Evolutionary conservation across 2,113 vertebrate genomes (phyloP).

Genomic region (Sinosuthora webbiana): DNA sequence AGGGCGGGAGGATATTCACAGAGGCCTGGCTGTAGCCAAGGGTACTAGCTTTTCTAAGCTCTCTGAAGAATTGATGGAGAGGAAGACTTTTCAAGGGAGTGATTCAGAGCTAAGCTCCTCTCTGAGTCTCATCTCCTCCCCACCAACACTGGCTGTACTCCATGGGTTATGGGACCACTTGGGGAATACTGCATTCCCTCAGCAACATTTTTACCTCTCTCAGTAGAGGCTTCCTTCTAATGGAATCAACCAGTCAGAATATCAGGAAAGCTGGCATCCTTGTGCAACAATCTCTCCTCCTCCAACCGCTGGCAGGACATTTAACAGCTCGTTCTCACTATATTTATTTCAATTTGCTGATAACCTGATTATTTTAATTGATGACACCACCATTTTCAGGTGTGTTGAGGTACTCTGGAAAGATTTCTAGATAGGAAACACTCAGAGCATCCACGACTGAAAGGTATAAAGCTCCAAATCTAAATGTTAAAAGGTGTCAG

Average conservation of each 20-base stretch:
- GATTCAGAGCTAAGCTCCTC: neutral
- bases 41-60: neutral
- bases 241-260: neutral
- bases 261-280: neutral
- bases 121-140: neutral
- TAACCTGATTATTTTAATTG: neutral
- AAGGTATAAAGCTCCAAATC: neutral
- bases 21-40: neutral
- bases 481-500: neutral
- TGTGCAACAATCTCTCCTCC: neutral
- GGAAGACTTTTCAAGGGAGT: neutral
- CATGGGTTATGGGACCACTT: neutral
- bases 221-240: neutral
- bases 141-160: neutral
- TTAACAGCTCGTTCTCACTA: neutral
- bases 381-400: neutral
- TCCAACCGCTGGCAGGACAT: neutral
- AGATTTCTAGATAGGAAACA: neutral
- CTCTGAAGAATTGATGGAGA: neutral
- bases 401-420: neutral
- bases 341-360: neutral
- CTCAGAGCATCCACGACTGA: neutral
- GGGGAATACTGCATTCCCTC: neutral
- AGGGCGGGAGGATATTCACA: neutral
- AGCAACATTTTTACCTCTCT: neutral